Base-by-base conservation (phyloP, 2,113 vertebrate species). In the Pygoscelis antarcticus region DNA sequence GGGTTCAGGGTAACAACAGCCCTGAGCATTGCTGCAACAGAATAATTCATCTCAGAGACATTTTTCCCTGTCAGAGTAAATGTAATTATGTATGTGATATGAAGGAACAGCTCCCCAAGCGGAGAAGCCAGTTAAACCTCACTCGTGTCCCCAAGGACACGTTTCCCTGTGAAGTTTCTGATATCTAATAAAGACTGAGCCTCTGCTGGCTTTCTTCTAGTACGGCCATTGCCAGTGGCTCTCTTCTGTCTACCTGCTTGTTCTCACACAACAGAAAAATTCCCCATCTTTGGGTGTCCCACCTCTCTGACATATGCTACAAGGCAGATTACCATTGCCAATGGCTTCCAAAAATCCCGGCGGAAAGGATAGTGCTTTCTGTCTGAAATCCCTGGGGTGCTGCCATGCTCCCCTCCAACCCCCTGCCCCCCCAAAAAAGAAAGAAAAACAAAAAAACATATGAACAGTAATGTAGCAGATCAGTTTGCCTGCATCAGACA, bases 61-160 rank as follows among this genome's bases (percentile, higher is more conserved):
- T 74, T 91, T 95, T 82, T 36, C 87, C 75, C 38, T 91, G 79
- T 88, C 83, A 82, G 49, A 58, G 38, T 19, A 72, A 93, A 88
- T 49, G 70, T 65, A 70, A 69, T 91, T 74, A 65, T 10, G 7
- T n/a, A 21, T 22, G 54, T 32, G 32, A 65, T 32, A 38, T 7
- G 51, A 82, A 85, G 60, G 32, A 72, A 36, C 36, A 61, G 92
- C 40, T 94, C 40, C 26, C 40, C 46, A 83, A 9, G 12, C 17
- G 51, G 19, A 83, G 72, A 78, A 83, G 60, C 15, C 46, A 22
- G n/a, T 21, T 44, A 79, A 78, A 70, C 19, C 32, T 49, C 54
- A 22, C 38, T 66, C 19, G 5, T 44, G 46, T 69, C 51, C 74
- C 79, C 46, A 46, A 25, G 69, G 75, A 75, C 1, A 1, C 65